Base-by-base conservation (phyloP, 1,140 invertebrate genomes). In the Drosophila ambigua region DNA sequence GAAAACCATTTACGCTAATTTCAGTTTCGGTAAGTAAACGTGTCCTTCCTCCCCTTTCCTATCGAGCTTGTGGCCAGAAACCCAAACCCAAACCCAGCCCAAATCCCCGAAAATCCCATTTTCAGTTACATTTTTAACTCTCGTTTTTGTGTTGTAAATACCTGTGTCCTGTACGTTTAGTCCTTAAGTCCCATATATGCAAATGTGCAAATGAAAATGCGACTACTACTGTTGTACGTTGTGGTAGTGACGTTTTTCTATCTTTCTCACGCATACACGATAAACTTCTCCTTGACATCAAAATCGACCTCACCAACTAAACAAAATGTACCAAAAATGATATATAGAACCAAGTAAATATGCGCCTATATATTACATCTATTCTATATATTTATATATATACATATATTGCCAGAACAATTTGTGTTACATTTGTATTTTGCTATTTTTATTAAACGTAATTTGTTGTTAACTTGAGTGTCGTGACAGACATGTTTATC, bases 1-100 rank as follows among this genome's bases (percentile, higher is more conserved):
- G 93, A 97, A 98, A 93, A 94, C 98, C 90, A 96, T 98, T 93
- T 96, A 97, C 94, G 96, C 95, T 94, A 96, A 97, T 94, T 98
- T 98, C 93, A 95, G 95, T 93, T 98, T 98, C 93, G 97, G 97
- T 98, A 97, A 97, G 96, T 93, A 93, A 91, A 88, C 76, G 77
- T 50, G 4, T 11, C 11, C 4, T 11, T 5, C 35, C 11, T 4
- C 4, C 35, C 4, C 4, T 2, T 9, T 9, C 9, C 35, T 39
- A 39, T 5, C 35, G 35, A 39, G 35, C 35, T 13, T 39, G 35
- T 73, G 59, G 58, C 53, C 51, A 69, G 46, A 73, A 60, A 31
- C 61, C 57, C 28, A 43, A 45, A 50, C 51, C 23, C 20, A 20
- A 20, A 20, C 20, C 20, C 20, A 20, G 2, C 23, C 23, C 23